Evolutionary conservation across 2,797 vertebrate genomes (phyloP).

Genomic region (Chiroxiphia lanceolata): DNA sequence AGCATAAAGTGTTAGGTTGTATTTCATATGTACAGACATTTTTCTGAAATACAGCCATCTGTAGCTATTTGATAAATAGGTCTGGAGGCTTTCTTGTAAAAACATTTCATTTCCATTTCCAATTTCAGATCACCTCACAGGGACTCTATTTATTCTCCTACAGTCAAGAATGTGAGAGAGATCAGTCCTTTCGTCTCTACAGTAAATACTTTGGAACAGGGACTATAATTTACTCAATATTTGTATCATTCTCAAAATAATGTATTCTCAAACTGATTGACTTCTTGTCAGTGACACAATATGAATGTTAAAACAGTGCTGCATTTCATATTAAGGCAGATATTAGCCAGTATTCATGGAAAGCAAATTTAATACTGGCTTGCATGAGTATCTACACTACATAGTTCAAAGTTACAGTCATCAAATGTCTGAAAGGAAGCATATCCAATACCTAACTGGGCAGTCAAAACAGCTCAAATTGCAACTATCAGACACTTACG

Average conservation of each 20-base stretch:
- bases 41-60: background rate
- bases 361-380: background rate
- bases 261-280: background rate
- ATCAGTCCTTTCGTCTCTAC: background rate
- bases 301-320: background rate
- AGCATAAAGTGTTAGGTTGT: background rate
- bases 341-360: background rate
- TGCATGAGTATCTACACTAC: background rate
- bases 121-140: slow-evolving; percentile 1
- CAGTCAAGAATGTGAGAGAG: background rate
- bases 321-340: background rate
- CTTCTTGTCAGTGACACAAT: background rate
- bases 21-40: background rate
- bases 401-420: slow-evolving; percentile 21
- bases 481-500: slow-evolving; percentile 13
- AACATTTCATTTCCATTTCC: slow-evolving; percentile 1
- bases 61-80: background rate
- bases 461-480: slow-evolving; percentile 39
- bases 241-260: background rate
- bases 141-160: background rate
- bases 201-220: background rate
- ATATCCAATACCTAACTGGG: background rate
- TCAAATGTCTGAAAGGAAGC: slow-evolving; percentile 15
- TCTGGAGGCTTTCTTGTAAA: background rate
- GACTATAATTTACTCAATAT: background rate